Evolutionary conservation across 1,140 invertebrate genomes (phyloP).

Genomic region (Nomia melanderi): DNA sequence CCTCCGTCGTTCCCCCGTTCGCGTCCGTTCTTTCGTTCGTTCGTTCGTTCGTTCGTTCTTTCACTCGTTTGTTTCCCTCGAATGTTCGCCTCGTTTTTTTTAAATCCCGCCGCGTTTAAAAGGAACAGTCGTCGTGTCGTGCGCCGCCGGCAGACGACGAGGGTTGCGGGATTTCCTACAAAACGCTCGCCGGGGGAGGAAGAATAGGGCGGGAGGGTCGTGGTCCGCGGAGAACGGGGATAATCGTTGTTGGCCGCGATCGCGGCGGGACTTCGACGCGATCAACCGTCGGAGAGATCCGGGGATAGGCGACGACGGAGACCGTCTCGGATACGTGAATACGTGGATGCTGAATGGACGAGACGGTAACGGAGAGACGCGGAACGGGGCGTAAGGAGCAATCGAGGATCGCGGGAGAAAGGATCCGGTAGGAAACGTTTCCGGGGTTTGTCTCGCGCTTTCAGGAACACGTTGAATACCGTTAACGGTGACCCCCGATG

Average conservation of each 20-base stretch:
- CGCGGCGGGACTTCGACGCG: background rate
- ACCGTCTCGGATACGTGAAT: too few relatives aligned
- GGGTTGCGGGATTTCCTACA: too few relatives aligned
- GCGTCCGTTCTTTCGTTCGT: background rate
- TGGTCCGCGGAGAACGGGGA: too few relatives aligned
- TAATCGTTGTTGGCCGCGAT: too few relatives aligned
- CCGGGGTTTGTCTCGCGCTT: slow-evolving; percentile 4
- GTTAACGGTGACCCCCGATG: too few relatives aligned
- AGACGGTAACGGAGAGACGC: background rate
- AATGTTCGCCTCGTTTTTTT: slow-evolving; percentile 12
- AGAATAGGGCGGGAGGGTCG: background rate
- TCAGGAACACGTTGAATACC: too few relatives aligned
- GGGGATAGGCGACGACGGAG: background rate
- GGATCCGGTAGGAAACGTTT: background rate
- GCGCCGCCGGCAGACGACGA: too few relatives aligned
- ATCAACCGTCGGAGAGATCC: background rate
- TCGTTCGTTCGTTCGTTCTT: slow-evolving; percentile 12
- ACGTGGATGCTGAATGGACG: slow-evolving; percentile 10
- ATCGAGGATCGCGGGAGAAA: background rate
- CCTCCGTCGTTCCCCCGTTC: slow-evolving; percentile 1
- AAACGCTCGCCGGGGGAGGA: background rate
- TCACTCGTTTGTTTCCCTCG: background rate
- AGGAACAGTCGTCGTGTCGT: background rate
- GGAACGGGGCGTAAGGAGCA: background rate
- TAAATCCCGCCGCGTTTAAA: slow-evolving; percentile 7